Percentiles rank a stretch among this genome's conserved stretches.
These are phyloP conservation scores for Campylorhamphus procurvoides DNA, from an alignment of 2,113 vertebrate species.

Conservation along the genomic window DNA sequence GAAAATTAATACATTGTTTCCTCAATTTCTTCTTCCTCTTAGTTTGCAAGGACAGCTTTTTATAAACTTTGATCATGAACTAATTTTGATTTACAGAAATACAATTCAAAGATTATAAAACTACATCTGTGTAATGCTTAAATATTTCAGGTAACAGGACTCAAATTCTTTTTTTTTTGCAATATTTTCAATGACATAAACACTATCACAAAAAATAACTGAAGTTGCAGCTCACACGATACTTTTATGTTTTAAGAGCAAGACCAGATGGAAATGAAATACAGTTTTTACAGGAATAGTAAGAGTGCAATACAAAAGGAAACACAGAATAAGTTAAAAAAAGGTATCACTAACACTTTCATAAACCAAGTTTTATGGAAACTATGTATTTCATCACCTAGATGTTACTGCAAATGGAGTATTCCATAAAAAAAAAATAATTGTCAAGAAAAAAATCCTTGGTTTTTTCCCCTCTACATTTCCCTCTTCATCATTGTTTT, in stretches of 20 bases:
- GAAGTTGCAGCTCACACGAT: neutral
- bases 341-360: neutral
- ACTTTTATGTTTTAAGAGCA: neutral
- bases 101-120: neutral
- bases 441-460: neutral
- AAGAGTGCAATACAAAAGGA: neutral
- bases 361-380: neutral
- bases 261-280: neutral
- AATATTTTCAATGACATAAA: neutral
- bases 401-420: neutral
- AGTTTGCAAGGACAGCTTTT: neutral
- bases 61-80: neutral
- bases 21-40: neutral
- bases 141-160: neutral
- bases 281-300: neutral
- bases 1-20: neutral
- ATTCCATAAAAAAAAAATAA: neutral
- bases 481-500: neutral
- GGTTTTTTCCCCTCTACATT: neutral
- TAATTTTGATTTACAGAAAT: neutral
- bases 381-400: neutral
- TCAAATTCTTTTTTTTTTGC: neutral
- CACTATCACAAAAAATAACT: neutral
- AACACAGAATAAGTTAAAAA: neutral
- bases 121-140: neutral